phyloP scores from a whole-genome alignment of 2,888 invertebrate species.

The Oscheius sp. region DNA sequence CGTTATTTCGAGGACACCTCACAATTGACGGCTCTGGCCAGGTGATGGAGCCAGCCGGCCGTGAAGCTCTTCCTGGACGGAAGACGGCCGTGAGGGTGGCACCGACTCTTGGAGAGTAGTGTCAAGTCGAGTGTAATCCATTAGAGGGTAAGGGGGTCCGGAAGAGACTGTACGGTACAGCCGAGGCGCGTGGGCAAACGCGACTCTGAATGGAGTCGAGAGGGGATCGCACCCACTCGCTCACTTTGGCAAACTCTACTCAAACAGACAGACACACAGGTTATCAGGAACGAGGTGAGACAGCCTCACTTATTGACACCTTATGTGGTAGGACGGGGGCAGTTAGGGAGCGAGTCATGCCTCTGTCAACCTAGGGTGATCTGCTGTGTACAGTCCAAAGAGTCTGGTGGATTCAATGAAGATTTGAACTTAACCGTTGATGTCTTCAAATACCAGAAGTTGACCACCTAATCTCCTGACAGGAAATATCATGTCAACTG shows the following conservation, averaged over 20 bases:
- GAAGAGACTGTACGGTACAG: constrained; percentile 35
- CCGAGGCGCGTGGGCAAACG: constrained; percentile 38
- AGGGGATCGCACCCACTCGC: constrained; percentile 35
- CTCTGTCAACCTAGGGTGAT: too few species aligned
- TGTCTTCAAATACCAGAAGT: too few species aligned
- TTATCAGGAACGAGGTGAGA: constrained; percentile 2
- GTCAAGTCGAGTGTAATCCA: constrained; percentile 21
- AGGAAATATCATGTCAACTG: too few species aligned
- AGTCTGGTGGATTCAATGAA: too few species aligned
- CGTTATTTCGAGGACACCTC: constrained; percentile 35
- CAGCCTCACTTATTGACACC: background rate
- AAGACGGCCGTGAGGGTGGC: constrained; percentile 11
- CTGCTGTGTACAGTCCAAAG: too few species aligned
- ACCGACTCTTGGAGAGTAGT: background rate
- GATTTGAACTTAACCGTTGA: too few species aligned
- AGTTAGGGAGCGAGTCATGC: too few species aligned
- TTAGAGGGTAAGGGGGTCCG: constrained; percentile 32
- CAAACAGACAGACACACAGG: constrained; percentile 23
- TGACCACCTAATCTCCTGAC: too few species aligned
- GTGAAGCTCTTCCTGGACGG: constrained; percentile 34
- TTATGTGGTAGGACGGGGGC: too few species aligned
- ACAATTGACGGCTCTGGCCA: constrained; percentile 29
- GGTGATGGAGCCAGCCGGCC: constrained; percentile 36
- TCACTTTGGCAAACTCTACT: constrained; percentile 33
- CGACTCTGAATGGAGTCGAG: constrained; percentile 35